Evolutionary conservation across 2,797 vertebrate species (phyloP), one percentile per base, ranked within the genome.

Genomic region (Propithecus deckenii): DNA sequence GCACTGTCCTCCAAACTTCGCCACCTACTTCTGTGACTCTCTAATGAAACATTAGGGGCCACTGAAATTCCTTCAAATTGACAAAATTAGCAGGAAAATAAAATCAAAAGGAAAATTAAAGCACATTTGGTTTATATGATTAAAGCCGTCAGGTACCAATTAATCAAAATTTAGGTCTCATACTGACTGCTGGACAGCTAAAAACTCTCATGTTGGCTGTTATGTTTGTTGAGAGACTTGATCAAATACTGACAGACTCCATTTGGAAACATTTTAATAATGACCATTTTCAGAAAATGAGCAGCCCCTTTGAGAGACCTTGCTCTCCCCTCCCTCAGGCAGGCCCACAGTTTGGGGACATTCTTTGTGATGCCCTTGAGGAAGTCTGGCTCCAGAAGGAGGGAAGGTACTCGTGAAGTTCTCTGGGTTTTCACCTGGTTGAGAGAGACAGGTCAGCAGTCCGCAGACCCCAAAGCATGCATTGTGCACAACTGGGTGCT

Each of bases 101-200:
- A 85, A 65, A 35, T 12, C n/a, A 28, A 43, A 50, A 74, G 41
- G 63, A 63, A 80, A 75, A 96, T 84, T 30, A 63, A 22, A 97
- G 65, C 38, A 14, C 41, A 9, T 38, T 71, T 38, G 30, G 75
- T 61, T 95, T 81, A 38, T 2, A 4, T 22, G 41, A 89, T 46
- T 67, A 86, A 89, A 86, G 92, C 63, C 4, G 32, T 28, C 52
- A 89, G 91, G 67, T 9, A 50, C 57, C 74, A 35, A 22, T 76
- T 38, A 65, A 52, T 86, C 61, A 41, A 55, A 13, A 61, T 65
- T 41, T 38, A 38, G 90, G 79, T 55, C 38, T n/a, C 41, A 6
- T 3, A 3, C 5, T 57, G 52, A 61, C 10, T 1, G 30, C 28
- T 1, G 20, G 90, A 43, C 30, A 7, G 67, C 52, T 4, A 69